These are phyloP conservation scores for Cardinalis cardinalis DNA, from an alignment of 2,113 vertebrate species.

Conservation along the genomic window DNA sequence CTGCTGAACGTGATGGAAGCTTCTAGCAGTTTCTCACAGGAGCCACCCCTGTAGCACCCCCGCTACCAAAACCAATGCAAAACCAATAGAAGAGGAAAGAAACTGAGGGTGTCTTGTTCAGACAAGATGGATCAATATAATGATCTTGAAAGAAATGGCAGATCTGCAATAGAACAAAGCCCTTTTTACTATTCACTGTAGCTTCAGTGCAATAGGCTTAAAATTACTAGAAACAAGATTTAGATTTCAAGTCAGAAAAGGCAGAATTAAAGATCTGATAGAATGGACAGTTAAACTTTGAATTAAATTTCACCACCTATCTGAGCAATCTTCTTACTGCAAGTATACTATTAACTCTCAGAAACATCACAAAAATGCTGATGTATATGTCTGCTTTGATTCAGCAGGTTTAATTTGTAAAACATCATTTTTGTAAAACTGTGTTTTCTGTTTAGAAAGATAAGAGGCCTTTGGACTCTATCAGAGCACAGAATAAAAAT, in stretches of 20 bases:
- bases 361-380: background rate
- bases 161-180: background rate
- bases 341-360: background rate
- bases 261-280: background rate
- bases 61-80: background rate
- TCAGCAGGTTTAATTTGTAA: background rate
- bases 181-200: background rate
- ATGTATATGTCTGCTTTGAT: background rate
- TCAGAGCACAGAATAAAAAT: background rate
- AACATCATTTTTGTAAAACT: background rate
- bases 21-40: background rate
- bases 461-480: background rate
- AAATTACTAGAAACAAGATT: background rate
- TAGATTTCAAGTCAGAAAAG: background rate
- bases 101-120: background rate
- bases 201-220: background rate
- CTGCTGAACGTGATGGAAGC: background rate
- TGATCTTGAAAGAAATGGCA: background rate
- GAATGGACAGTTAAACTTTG: background rate
- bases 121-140: background rate
- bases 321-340: background rate
- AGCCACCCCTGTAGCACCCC: background rate
- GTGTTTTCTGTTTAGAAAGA: background rate
- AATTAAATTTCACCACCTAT: background rate
- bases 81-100: background rate